Conservation (phyloP, 2,888 invertebrate genomes). For the Eupelmus urozonus region DNA sequence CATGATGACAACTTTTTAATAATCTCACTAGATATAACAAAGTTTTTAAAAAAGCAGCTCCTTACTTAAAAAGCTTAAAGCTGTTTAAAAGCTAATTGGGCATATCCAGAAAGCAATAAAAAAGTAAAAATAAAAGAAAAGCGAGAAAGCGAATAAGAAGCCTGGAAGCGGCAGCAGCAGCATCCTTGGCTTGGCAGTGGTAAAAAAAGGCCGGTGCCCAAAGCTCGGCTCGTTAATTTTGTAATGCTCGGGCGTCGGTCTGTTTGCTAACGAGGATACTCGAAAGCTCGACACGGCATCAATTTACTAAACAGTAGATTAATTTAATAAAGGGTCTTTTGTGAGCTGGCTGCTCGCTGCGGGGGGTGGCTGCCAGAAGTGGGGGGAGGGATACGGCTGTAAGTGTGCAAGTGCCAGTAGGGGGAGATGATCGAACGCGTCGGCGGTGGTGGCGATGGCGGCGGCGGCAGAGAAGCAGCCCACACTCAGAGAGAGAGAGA, state of each 20-base stretch:
- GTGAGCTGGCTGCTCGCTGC: too few species aligned
- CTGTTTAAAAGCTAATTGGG: too few species aligned
- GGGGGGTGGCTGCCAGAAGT: too few species aligned
- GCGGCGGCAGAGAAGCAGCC: constrained; percentile 35
- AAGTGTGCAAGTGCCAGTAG: constrained; percentile 56
- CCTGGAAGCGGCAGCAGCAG: too few species aligned
- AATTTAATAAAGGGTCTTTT: constrained; percentile 72
- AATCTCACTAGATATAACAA: too few species aligned
- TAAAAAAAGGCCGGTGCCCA: neutral
- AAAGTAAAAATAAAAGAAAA: too few species aligned
- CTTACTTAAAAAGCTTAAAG: too few species aligned
- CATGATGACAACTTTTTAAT: too few species aligned
- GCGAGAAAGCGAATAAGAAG: too few species aligned
- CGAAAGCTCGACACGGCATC: constrained; percentile 67
- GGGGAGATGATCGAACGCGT: constrained; percentile 44
- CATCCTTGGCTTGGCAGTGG: too few species aligned
- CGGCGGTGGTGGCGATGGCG: neutral
- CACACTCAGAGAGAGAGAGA: constrained; percentile 33
- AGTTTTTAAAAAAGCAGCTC: too few species aligned
- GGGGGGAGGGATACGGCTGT: neutral
- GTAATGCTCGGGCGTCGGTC: constrained; percentile 36
- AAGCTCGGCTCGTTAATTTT: constrained; percentile 49
- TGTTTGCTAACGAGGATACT: constrained; percentile 54
- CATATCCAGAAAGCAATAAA: too few species aligned
- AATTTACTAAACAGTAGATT: constrained; percentile 75